A percentile compares a stretch with the other conserved stretches of the same genome.
These are phyloP conservation scores for Drosophila willistoni DNA, from an alignment of 1,140 invertebrate genomes.

Conservation along the genomic window DNA sequence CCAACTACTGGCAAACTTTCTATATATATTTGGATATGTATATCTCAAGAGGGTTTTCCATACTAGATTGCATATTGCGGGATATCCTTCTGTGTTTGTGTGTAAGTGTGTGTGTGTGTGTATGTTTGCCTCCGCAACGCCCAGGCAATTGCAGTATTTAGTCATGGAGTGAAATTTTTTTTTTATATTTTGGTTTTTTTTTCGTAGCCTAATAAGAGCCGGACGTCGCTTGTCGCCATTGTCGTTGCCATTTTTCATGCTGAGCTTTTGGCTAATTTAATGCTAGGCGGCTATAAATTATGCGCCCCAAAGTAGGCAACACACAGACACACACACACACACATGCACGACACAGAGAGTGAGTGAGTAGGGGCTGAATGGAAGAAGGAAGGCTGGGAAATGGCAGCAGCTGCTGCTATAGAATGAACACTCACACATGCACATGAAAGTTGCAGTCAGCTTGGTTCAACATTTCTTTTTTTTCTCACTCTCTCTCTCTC, in stretches of 20 bases:
- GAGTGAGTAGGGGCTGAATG: constrained; percentile 32
- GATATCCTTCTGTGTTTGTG: constrained; percentile 39
- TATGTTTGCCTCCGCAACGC: constrained; percentile 29
- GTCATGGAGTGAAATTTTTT: background rate
- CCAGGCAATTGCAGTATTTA: constrained; percentile 25
- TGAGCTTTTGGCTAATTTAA: constrained; percentile 79
- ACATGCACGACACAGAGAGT: background rate
- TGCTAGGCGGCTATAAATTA: constrained; percentile 76
- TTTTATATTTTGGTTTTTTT: constrained; percentile 1
- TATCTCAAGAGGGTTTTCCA: constrained; percentile 19
- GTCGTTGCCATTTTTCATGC: constrained; percentile 71
- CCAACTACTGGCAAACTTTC: too few relatives aligned
- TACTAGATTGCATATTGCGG: constrained; percentile 20
- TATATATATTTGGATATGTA: background rate
- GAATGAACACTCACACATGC: constrained; percentile 24
- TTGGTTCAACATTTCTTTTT: constrained; percentile 59
- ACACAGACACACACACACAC: constrained; percentile 1
- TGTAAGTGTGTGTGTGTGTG: too few relatives aligned
- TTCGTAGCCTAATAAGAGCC: constrained; percentile 65
- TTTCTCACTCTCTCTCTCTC: background rate
- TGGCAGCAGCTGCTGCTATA: constrained; percentile 72
- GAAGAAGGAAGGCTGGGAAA: constrained; percentile 59
- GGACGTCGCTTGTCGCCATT: constrained; percentile 66
- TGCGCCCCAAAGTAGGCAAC: constrained; percentile 70
- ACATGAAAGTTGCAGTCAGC: constrained; percentile 70